Percentiles rank a stretch among this genome's conserved stretches.
Evolutionary conservation across 2,113 vertebrate genomes (phyloP).

Genomic region (Shinisaurus crocodilurus): DNA sequence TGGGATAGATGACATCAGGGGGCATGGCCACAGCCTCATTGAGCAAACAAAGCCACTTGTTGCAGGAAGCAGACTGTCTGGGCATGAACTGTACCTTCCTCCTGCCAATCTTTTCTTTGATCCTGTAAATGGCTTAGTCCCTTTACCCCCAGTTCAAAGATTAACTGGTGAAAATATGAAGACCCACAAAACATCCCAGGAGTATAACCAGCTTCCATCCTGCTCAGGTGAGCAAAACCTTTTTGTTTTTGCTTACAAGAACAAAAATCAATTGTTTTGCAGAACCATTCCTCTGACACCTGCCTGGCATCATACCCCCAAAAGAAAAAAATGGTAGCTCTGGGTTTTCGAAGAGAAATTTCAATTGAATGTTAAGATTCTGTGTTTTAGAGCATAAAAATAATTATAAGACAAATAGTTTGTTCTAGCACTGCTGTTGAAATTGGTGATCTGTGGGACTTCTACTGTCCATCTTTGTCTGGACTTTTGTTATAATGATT

Average conservation of each 20-base stretch:
- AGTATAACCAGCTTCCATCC: conserved; percentile 87
- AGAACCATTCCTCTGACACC: not conserved
- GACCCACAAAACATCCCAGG: conserved; percentile 83
- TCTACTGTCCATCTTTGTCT: not conserved
- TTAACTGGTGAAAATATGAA: conserved; percentile 83
- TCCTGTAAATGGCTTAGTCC: conserved; percentile 77
- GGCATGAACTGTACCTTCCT: conserved; percentile 86
- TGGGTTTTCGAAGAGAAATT: not conserved
- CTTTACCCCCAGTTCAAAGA: conserved; percentile 87
- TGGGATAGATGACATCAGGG: too few species aligned
- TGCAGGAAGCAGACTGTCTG: conserved; percentile 85
- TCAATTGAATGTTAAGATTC: not conserved
- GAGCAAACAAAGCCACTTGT: conserved; percentile 82
- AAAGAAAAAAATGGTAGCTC: not conserved
- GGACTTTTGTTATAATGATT: not conserved
- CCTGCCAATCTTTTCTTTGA: conserved; percentile 85
- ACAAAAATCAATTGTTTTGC: not conserved
- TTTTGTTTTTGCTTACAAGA: too few species aligned
- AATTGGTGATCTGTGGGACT: too few species aligned
- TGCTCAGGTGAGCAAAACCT: conserved; percentile 74
- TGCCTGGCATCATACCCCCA: not conserved
- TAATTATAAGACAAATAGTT: not conserved
- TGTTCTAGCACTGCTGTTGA: not conserved
- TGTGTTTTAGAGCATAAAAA: not conserved
- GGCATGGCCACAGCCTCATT: conserved; percentile 70